These are phyloP conservation scores for Thamnaconus septentrionalis DNA, from an alignment of 2,113 vertebrate species.

Conservation along the genomic window DNA sequence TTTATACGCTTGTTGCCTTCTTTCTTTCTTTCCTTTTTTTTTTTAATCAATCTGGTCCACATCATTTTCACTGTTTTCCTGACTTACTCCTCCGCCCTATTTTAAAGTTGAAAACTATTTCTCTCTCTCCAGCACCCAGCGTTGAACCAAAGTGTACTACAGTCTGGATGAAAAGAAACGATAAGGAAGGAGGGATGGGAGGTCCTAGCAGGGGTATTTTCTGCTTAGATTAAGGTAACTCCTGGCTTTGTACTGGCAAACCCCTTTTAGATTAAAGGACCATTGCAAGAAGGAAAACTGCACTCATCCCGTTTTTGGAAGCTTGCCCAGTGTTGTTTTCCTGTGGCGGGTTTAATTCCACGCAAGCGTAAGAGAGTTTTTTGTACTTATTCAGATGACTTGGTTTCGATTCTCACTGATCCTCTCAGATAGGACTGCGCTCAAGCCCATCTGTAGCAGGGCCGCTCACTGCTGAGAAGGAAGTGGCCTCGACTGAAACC, in stretches of 20 bases:
- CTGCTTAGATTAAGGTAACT: constrained; percentile 61
- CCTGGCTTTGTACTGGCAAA: constrained; percentile 42
- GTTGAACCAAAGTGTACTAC: constrained; percentile 59
- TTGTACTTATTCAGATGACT: constrained; percentile 31
- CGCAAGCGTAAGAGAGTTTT: constrained; percentile 35
- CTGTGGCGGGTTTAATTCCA: too few relatives aligned
- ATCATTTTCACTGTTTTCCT: background rate
- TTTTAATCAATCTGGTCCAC: background rate
- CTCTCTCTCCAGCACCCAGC: constrained; percentile 39
- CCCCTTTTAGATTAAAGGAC: constrained; percentile 57
- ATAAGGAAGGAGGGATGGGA: constrained; percentile 17
- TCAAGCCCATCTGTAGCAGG: constrained; percentile 18
- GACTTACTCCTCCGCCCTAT: constrained; percentile 3
- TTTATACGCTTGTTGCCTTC: too few relatives aligned
- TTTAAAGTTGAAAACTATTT: constrained; percentile 37
- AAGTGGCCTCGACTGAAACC: constrained; percentile 20
- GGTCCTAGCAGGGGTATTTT: constrained; percentile 58
- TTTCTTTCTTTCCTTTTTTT: too few relatives aligned
- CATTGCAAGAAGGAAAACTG: constrained; percentile 52
- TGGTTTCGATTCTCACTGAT: constrained; percentile 48
- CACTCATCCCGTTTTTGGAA: constrained; percentile 43
- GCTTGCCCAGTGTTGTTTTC: background rate
- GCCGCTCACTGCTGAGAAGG: constrained; percentile 19
- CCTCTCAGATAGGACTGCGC: constrained; percentile 36
- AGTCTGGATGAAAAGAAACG: constrained; percentile 44